Base-by-base conservation (phyloP, 1,140 invertebrate genomes). In the Drosophila gunungcola region DNA sequence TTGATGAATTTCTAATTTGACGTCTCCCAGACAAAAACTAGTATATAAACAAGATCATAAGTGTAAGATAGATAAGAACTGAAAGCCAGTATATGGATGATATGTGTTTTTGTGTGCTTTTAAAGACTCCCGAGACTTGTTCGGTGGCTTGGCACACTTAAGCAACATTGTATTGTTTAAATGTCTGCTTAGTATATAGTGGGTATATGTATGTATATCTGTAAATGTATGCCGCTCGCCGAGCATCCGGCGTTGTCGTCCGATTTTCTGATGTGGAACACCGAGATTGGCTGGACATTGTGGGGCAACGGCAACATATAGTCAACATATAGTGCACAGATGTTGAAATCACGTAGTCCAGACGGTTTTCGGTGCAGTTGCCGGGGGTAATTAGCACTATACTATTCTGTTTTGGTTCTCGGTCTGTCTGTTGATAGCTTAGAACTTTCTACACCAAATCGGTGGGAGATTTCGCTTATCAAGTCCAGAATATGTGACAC, bases 211-310 rank as follows among this genome's bases (percentile, higher is more conserved):
- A 32, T 41, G 21, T 64, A 29, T 48, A 34, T 61, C 11, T 73
- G 58, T 64, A 55, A 16, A n/a, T 49, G 16, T 48, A 12, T 38
- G 34, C 52, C 27, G 46, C 21, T 46, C 64, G 27, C 51, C 51
- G 16, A 78, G 82, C 83, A 86, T 86, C 83, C 83, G 83, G 83
- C 83, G 53, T 54, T 62, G 74, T 60, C 70, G 48, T 76, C 60
- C 69, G 67, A 48, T 68, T 62, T 46, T 85, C 34, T 82, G 81
- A 84, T 84, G 81, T 84, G 80, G 48, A 74, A 45, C 80, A 67
- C 56, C 42, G 56, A 83, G 80, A 83, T 83, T 83, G 83, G 74
- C 61, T 88, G 82, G 60, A 70, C 54, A 65, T 72, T 64, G 48
- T 73, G 79, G 45, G 69, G 58, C 60, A 76, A 9, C 60, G 41